Base-by-base conservation (phyloP, 53 echinoderm and acorn worm species). In the Echinometra lucunter region DNA sequence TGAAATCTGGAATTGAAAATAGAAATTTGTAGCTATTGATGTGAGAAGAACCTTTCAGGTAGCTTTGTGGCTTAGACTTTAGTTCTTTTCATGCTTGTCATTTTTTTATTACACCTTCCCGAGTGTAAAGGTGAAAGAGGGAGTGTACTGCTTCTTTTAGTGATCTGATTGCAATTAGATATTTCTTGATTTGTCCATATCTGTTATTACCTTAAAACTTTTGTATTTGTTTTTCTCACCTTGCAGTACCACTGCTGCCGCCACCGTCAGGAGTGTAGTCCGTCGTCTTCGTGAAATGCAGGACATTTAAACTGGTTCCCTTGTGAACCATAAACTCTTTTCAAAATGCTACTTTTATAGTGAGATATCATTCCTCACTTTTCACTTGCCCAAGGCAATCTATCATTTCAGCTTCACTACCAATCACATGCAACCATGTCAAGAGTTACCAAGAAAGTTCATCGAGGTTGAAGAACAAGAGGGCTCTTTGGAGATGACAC, bases 231-330 rank as follows among this genome's bases (percentile, higher is more conserved):
- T 6, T 49, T n/a, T 37, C 30, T 10, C 16, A 28, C 85, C 49
- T 44, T 30, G 45, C 96, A 98, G 98, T 95, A 98, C 98, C 89
- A 97, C 98, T 85, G 98, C 98, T 6, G 98, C 98, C 44, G 97
- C 97, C 8, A 97, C 97, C 70, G 97, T 97, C 94, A 95, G 98
- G 95, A 97, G 97, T 53, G 97, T 97, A 60, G 97, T 98, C 72
- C 97, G 98, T 45, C 97, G 98, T 91, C 96, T 98, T 57, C 95
- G 97, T 88, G 98, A 98, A 95, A 92, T 92, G 92, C 92, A 92
- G 78, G 92, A 92, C 57, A 57, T 92, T 49, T 92, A 92, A 55
- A 40, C 7, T 66, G 63, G 27, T 66, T 28, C 40, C 23, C 12
- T 37, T 49, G 2, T 10, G 1, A 49, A 47, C 10, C 53, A 85